Evolutionary conservation across 2,888 invertebrate genomes (phyloP).

Genomic region (Hyppa rectilinea): DNA sequence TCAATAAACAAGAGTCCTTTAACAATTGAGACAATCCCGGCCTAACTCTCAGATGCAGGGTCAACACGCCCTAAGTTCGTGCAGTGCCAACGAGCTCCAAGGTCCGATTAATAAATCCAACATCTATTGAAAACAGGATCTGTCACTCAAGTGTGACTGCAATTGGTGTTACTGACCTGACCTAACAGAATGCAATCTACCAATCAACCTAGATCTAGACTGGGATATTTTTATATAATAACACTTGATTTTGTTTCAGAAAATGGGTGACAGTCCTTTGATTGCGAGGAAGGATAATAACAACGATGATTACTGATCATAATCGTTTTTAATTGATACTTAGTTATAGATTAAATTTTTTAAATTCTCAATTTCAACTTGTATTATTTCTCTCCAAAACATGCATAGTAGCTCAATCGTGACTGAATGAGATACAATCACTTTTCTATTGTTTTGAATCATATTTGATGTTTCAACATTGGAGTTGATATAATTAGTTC

Average conservation of each 20-base stretch:
- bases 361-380: neutral
- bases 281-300: constrained; percentile 69
- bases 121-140: constrained; percentile 40
- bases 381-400: constrained; percentile 10
- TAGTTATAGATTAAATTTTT: constrained; percentile 27
- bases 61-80: neutral
- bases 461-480: too few relatives aligned
- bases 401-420: too few relatives aligned
- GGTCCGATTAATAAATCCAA: constrained; percentile 36
- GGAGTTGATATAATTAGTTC: too few relatives aligned
- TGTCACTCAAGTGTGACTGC: constrained; percentile 24
- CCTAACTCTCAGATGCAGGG: neutral
- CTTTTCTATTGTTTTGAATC: too few relatives aligned
- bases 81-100: constrained; percentile 26
- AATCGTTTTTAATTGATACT: constrained; percentile 16
- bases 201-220: constrained; percentile 3
- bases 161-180: constrained; percentile 41
- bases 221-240: neutral
- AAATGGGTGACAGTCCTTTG: constrained; percentile 65
- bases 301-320: constrained; percentile 39
- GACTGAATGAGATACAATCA: too few relatives aligned
- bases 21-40: neutral
- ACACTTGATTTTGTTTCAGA: constrained; percentile 71
- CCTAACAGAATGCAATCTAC: constrained; percentile 22
- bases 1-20: neutral